phyloP scores from a whole-genome alignment of 2,888 invertebrate genomes.

The Panzeria rudis region DNA sequence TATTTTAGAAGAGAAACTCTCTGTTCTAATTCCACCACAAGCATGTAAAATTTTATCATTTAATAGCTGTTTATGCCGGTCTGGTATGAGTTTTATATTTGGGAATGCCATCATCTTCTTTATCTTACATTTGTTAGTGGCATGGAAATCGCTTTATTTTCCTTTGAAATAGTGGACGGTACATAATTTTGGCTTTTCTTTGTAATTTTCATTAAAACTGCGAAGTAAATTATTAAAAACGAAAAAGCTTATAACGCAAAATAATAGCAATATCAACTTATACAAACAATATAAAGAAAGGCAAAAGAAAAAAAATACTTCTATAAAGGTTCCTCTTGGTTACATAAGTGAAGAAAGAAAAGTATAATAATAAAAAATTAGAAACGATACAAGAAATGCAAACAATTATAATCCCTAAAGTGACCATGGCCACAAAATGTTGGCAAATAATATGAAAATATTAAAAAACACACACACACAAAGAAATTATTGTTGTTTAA shows the following conservation, averaged over 20 bases:
- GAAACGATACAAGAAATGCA: slow-evolving; percentile 54
- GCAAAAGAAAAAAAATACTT: background rate
- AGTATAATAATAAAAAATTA: slow-evolving; percentile 18
- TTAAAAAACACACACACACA: background rate
- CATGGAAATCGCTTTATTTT: too few relatives aligned
- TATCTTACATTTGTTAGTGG: too few relatives aligned
- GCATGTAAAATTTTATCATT: background rate
- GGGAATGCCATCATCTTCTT: too few relatives aligned
- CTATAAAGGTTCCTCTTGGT: slow-evolving; percentile 32
- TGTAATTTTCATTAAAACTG: background rate
- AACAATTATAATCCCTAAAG: slow-evolving; percentile 69
- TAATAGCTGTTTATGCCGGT: too few relatives aligned
- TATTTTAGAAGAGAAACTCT: background rate
- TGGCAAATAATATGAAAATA: slow-evolving; percentile 43
- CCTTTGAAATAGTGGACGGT: too few relatives aligned
- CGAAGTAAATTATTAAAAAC: background rate
- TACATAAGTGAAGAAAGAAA: slow-evolving; percentile 17
- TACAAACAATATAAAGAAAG: slow-evolving; percentile 36
- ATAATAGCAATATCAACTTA: slow-evolving; percentile 21
- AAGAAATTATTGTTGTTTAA: slow-evolving; percentile 33
- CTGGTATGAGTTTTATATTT: background rate
- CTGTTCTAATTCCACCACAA: too few relatives aligned
- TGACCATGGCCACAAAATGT: slow-evolving; percentile 68
- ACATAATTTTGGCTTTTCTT: background rate
- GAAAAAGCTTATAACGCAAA: background rate